Conservation (phyloP, 2,888 invertebrate species). For the Spicauda simplicius region DNA sequence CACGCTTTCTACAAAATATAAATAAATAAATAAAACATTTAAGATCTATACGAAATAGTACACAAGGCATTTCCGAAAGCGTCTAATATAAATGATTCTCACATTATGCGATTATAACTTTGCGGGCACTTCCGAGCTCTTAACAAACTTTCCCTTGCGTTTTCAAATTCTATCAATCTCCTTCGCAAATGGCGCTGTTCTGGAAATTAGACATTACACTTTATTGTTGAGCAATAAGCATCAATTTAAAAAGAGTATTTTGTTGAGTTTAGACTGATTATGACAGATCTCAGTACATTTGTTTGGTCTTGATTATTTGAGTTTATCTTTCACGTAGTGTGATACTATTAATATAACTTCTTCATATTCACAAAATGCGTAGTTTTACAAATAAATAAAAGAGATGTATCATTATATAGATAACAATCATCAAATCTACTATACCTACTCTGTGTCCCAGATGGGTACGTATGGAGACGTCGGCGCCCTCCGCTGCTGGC, state of each 20-base stretch:
- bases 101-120: constrained; percentile 32
- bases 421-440: no score
- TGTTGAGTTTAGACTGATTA: not conserved
- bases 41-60: constrained; percentile 6
- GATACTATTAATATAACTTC: no score
- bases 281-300: not conserved
- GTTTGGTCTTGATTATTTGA: no score
- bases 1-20: no score
- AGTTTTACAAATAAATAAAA: no score
- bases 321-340: no score
- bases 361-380: no score
- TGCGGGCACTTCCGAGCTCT: constrained; percentile 13
- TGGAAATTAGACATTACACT: not conserved
- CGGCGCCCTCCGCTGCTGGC: no score
- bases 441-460: no score
- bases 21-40: no score
- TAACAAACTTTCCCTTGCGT: constrained; percentile 20
- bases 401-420: no score
- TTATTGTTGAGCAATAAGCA: not conserved
- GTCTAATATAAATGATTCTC: constrained; percentile 28
- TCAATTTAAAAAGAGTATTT: not conserved
- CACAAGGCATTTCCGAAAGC: not conserved
- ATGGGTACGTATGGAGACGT: no score
- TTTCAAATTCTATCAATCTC: constrained; percentile 30
- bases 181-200: constrained; percentile 7